Evolutionary conservation across 2,797 vertebrate genomes (phyloP), one percentile per base, ranked within the genome.

Genomic region (Chelmon rostratus): DNA sequence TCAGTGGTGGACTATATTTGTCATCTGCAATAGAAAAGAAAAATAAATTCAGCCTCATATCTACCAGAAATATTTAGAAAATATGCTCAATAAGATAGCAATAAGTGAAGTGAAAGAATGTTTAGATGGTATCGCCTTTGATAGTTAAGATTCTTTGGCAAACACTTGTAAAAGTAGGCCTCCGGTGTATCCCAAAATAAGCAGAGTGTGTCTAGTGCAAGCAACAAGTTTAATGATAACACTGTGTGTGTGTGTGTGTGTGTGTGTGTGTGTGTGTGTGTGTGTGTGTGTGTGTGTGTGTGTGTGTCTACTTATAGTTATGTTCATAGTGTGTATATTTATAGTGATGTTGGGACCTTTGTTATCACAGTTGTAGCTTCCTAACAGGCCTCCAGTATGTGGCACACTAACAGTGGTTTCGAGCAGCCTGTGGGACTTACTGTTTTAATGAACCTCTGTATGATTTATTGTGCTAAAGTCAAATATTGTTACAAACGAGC

Each of bases 1-100:
- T 93, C 91, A 92, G 75, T 76, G 85, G 50, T 35, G 87, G 75
- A 82, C 35, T 76, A 5, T 86, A 87, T 90, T 80, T 95, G 85
- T 94, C 93, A 90, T 92, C 96, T 97, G 93, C 58, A 93, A 94
- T 6, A 78, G 16, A 78, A 56, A 63, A 77, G 40, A 63, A 56
- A 52, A 21, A 68, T 50, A 25, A 67, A 73, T 47, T 0, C 21
- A 74, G 11, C 33, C 47, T 31, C 5, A 50, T 18, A 33, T 44
- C 3, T 6, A 15, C 7, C 21, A 44, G 18, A 68, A 57, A 10
- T 50, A 37, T 38, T 8, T 25, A 23, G 5, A 31, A 28, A 35
- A 42, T 25, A 0, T 56, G 0, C 9, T n/a, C 1, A 68, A 1
- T 68, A 54, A 23, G 0, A n/a, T 38, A 54, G 58, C 33, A 62